Evolutionary conservation across 1,140 invertebrate species (phyloP), one percentile per base, ranked within the genome.

Genomic region (Drosophila athabasca): DNA sequence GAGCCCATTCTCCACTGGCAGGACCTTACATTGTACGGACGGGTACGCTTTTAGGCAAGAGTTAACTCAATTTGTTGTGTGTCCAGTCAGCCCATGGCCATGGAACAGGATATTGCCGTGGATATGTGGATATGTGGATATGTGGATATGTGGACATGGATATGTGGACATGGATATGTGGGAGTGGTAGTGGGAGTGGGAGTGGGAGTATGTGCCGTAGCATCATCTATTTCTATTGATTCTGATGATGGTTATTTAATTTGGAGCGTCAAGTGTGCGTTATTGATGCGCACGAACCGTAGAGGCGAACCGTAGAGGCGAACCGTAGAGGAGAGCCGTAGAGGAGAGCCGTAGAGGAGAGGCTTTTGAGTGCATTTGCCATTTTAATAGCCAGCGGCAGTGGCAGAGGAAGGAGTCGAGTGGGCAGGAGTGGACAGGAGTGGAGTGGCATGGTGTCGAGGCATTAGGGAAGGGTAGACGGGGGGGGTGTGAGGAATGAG

Each of bases 201-300:
- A 17, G 57, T 19, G 50, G 15, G 46, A 31, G 50, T 48, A 9
- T 44, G 61, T 52, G 29, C 22, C n/a, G 43, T 13, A 39, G n/a
- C 35, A n/a, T 13, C 48, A 19, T 41, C 48, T 44, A 60, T 70
- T 70, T 58, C 71, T 78, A 83, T 89, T 88, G 82, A 85, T 85
- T 87, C 57, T 82, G 74, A 85, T 81, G 82, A 90, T 90, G 87
- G 87, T 90, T 79, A 90, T 90, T 90, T 83, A 90, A 90, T 90
- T 90, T 90, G 79, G 54, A 74, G 81, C 79, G 69, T 77, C 87
- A 90, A 90, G 87, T 87, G 87, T 62, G 76, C 82, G 75, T 90
- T 90, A 90, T 90, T 90, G 78, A 90, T 90, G 79, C 64, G 78
- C 35, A 50, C 11, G 35, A 43, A 45, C 11, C 11, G 35, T 0